Base-by-base conservation (phyloP, 2,797 vertebrate species). In the Poecile montanus region DNA sequence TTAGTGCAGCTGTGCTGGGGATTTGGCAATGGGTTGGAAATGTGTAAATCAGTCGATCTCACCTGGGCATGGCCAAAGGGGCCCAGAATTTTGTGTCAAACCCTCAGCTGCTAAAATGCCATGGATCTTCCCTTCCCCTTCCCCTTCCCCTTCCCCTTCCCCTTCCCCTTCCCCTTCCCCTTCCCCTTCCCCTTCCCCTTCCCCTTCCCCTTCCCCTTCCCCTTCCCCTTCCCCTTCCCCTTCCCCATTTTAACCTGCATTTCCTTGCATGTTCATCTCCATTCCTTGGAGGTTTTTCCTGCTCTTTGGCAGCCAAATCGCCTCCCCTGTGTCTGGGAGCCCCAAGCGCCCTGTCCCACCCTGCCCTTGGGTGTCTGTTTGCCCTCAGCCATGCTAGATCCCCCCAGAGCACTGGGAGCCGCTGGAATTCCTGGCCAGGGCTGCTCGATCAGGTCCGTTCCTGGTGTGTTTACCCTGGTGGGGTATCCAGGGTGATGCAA, bases 1-100 rank as follows among this genome's bases (percentile, higher is more conserved):
- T 97, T 96, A 19, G 93, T 88, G 66, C 96, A 96, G 97, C 97
- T 97, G 97, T 95, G 94, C 89, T 30, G 4, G 81, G 77, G 2
- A 8, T 4, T 40, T 72, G 74, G 95, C 92, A 63, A 3, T 1
- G 1, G 16, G n/a, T n/a, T 14, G 72, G 82, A 60, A 68, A 11
- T 54, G 12, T 19, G 51, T 45, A 13, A 26, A 56, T 66, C 6
- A 54, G 80, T 48, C 12, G 0, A 5, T 72, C 86, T 77, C 66
- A 42, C 63, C 84, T 74, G 63, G 68, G 56, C 78, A 21, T 6
- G 30, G 60, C 16, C 91, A 77, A 6, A 62, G 44, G 6, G 26
- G 65, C 56, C 73, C 6, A 7, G 40, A 54, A 27, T 10, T 21
- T 29, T 0, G 3, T 61, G 89, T 88, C 85, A 92, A 66, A 21